Conservation (phyloP, 2,113 vertebrate genomes). For the Limnothrissa miodon region DNA sequence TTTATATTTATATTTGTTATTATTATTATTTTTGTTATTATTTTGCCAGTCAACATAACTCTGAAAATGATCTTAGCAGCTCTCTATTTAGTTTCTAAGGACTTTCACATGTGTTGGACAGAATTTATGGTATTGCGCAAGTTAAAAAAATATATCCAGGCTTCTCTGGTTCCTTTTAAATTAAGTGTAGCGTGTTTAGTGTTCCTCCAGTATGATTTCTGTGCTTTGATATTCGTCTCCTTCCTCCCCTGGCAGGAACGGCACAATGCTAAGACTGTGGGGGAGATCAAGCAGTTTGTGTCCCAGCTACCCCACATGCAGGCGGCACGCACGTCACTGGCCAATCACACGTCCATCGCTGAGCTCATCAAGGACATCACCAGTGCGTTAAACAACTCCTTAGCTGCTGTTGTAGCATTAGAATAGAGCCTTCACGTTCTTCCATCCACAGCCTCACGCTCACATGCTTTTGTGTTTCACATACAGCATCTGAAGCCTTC, state of each 20-base stretch:
- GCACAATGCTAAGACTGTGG: slow-evolving; percentile 94
- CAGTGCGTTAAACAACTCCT: slow-evolving; percentile 72
- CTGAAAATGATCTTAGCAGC: too few species aligned
- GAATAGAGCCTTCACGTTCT: neutral
- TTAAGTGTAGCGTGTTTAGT: too few species aligned
- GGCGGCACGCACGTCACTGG: slow-evolving; percentile 88
- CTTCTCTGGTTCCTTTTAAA: too few species aligned
- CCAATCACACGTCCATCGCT: slow-evolving; percentile 95
- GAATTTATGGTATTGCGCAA: too few species aligned
- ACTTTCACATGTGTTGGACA: too few species aligned
- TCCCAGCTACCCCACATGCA: slow-evolving; percentile 98
- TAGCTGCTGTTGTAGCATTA: neutral
- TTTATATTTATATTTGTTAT: too few species aligned
- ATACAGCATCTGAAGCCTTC: slow-evolving; percentile 94
- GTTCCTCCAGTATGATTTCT: neutral
- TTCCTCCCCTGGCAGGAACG: slow-evolving; percentile 76
- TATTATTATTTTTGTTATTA: too few species aligned
- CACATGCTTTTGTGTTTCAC: slow-evolving; percentile 31
- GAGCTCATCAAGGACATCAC: slow-evolving; percentile 97
- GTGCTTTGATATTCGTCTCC: slow-evolving; percentile 22
- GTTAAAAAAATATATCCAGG: too few species aligned
- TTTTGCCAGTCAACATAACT: too few species aligned
- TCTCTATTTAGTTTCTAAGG: too few species aligned
- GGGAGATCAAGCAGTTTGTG: slow-evolving; percentile 98
- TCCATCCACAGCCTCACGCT: neutral